Percentiles rank a stretch among this genome's conserved stretches.
These are phyloP conservation scores for Drosophila kanapiae DNA, from an alignment of 1,140 invertebrate genomes.

Conservation along the genomic window DNA sequence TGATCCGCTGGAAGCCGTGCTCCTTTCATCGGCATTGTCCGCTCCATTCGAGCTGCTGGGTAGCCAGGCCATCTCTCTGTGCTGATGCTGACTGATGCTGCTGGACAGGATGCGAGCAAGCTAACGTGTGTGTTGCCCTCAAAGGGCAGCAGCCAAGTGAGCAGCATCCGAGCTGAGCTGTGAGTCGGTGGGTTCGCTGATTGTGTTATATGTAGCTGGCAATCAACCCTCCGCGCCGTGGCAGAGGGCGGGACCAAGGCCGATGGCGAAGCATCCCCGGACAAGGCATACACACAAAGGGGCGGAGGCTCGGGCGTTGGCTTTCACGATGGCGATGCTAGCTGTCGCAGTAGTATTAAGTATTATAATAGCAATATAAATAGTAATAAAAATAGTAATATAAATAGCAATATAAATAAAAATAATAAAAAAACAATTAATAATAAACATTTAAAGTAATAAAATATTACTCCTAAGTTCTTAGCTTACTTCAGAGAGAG, in stretches of 20 bases:
- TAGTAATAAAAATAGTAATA: neutral
- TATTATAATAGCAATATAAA: too few relatives aligned
- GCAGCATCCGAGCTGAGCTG: constrained; percentile 10
- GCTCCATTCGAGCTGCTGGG: constrained; percentile 67
- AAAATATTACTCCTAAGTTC: neutral
- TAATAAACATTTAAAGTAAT: neutral
- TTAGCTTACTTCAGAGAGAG: neutral
- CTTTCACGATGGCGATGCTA: neutral
- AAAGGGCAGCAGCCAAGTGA: constrained; percentile 28
- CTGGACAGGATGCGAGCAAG: neutral
- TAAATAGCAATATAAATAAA: too few relatives aligned
- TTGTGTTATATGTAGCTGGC: neutral
- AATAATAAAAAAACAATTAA: neutral
- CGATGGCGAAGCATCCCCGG: neutral
- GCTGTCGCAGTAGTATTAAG: too few relatives aligned
- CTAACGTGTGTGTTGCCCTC: constrained; percentile 5
- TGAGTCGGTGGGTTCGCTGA: neutral
- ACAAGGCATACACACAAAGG: constrained; percentile 11
- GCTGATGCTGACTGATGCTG: neutral
- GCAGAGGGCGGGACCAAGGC: constrained; percentile 14
- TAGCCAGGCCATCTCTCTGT: constrained; percentile 62
- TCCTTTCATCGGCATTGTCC: constrained; percentile 70
- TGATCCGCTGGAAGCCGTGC: constrained; percentile 56
- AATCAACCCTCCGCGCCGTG: constrained; percentile 32
- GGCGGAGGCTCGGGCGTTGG: neutral